Evolutionary conservation across 2,888 invertebrate genomes (phyloP), one percentile per base, ranked within the genome.

Genomic region (Tortrix viridana): DNA sequence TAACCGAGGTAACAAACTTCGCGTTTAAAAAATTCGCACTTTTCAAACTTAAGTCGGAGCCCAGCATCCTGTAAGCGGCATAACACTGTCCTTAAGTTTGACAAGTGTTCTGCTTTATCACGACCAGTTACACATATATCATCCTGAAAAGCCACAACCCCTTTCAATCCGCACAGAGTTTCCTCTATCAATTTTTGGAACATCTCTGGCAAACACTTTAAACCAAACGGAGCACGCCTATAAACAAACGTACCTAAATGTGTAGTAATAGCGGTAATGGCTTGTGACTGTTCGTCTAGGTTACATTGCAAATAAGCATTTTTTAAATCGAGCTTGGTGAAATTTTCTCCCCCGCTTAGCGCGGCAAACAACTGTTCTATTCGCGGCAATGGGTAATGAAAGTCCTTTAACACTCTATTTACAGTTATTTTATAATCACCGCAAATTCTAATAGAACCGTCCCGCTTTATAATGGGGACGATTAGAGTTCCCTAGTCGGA

Each of bases 221-320:
- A 41, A 58, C 68, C 69, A 22, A 68, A 70, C 6, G 69, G 71
- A 5, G 62, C 59, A 7, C 69, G 46, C 16, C 53, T 49, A 53
- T 71, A 72, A 9, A 69, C 68, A 65, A 70, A 70, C 2, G 69
- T 72, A 5, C 71, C 71, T 5, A 68, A 46, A 46, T 72, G 71
- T 1, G 72, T 71, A 5, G 67, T 69, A 16, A 72, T 72, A 9
- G 72, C 73, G 7, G 73, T 71, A 9, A 68, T 47, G 43, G 67
- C n/a, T n/a, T n/a, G n/a, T n/a, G n/a, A n/a, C n/a, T n/a, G n/a
- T n/a, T n/a, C n/a, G n/a, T n/a, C n/a, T n/a, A n/a, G n/a, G n/a
- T n/a, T n/a, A n/a, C n/a, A n/a, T n/a, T n/a, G n/a, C n/a, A n/a
- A n/a, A n/a, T n/a, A n/a, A n/a, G n/a, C n/a, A n/a, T n/a, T n/a